Conservation (phyloP, 1,140 invertebrate genomes). For the Drosophila pachea region DNA sequence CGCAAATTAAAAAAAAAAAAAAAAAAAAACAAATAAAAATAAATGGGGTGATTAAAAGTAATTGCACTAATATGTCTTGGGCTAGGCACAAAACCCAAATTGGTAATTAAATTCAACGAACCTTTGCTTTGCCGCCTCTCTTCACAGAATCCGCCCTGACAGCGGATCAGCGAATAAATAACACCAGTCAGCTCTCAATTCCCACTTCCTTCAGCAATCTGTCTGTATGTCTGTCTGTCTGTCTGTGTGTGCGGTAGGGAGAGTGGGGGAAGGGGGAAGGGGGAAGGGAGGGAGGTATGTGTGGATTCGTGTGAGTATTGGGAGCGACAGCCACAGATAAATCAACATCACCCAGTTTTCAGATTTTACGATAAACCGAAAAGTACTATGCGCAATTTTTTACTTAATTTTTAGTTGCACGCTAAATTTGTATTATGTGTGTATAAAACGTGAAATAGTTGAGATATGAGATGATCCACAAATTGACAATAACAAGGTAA, state of each 20-base stretch:
- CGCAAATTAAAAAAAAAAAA: not conserved
- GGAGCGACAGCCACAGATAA: constrained; percentile 41
- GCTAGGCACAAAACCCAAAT: too few species aligned
- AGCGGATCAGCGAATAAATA: not conserved
- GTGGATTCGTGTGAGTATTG: not conserved
- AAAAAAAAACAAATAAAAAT: not conserved
- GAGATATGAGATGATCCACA: constrained; percentile 51
- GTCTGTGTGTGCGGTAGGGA: too few species aligned
- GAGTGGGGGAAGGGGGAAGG: too few species aligned
- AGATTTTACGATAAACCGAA: constrained; percentile 27
- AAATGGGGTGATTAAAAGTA: not conserved
- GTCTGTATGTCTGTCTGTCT: too few species aligned
- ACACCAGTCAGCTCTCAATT: constrained; percentile 65
- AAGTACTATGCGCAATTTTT: constrained; percentile 61
- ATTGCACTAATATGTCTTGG: too few species aligned
- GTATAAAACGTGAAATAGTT: constrained; percentile 70
- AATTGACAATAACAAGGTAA: constrained; percentile 77
- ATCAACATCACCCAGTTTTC: constrained; percentile 50
- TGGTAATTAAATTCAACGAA: too few species aligned
- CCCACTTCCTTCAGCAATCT: constrained; percentile 49
- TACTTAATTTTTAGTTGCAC: constrained; percentile 38
- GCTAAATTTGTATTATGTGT: constrained; percentile 46
- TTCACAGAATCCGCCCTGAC: not conserved
- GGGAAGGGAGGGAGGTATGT: not conserved
- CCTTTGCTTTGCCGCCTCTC: not conserved